Conservation (phyloP, 2,113 vertebrate genomes). For the Dinomys branickii region DNA sequence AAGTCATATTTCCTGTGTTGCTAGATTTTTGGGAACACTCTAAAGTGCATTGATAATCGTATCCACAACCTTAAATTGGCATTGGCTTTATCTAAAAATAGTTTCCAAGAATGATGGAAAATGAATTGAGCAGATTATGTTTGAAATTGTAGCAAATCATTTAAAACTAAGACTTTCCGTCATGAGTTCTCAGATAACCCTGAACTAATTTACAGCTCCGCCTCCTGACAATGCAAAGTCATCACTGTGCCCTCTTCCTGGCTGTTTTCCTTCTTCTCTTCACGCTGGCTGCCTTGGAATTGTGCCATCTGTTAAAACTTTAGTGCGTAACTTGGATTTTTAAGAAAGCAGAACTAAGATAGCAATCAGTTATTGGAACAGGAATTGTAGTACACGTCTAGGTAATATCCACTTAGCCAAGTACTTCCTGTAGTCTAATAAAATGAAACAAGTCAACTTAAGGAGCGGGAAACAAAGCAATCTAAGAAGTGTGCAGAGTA, state of each 20-base stretch:
- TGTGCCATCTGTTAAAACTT: background rate
- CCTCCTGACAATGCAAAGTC: background rate
- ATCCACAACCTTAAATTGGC: background rate
- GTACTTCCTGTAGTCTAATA: slow-evolving; percentile 19
- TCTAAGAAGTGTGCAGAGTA: background rate
- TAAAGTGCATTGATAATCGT: background rate
- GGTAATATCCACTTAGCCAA: background rate
- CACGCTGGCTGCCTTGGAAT: background rate
- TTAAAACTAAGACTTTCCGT: slow-evolving; percentile 4
- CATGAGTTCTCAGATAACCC: background rate
- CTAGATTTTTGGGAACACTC: background rate
- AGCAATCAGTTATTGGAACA: background rate
- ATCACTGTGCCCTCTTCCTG: background rate
- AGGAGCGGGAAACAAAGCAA: background rate
- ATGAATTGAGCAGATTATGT: background rate
- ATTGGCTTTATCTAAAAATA: background rate
- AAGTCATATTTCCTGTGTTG: background rate
- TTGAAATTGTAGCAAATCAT: background rate
- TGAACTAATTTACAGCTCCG: background rate
- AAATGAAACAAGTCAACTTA: background rate
- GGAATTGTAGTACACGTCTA: background rate
- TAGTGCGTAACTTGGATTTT: background rate
- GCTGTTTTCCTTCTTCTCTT: background rate
- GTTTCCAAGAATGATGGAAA: slow-evolving; percentile 24
- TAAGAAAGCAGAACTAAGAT: background rate